phyloP scores from a whole-genome alignment of 2,797 vertebrate genomes.

The Dendrocincla tyrannina region DNA sequence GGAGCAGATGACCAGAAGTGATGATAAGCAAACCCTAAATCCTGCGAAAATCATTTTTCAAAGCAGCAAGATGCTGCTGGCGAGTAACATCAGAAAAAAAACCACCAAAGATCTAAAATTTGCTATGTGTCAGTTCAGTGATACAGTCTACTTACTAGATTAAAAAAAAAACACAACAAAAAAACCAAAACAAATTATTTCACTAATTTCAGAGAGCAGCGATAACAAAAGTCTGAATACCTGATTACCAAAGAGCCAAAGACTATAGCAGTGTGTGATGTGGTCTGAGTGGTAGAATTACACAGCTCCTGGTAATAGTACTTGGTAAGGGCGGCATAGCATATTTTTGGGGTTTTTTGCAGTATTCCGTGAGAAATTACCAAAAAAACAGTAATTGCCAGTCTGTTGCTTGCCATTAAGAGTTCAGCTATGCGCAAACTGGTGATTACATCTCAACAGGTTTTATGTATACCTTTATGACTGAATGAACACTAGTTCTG shows the following conservation, averaged over 20 bases:
- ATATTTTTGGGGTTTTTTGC: neutral
- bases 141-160: neutral
- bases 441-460: neutral
- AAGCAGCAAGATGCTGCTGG: neutral
- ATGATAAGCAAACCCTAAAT: neutral
- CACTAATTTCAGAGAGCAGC: neutral
- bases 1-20: neutral
- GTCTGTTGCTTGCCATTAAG: neutral
- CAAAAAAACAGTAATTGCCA: neutral
- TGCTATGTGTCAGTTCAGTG: neutral
- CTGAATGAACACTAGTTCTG: neutral
- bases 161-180: no score
- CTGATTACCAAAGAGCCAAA: neutral
- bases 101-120: neutral
- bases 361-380: neutral
- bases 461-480: neutral
- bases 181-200: neutral
- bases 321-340: neutral
- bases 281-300: neutral
- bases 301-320: neutral
- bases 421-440: neutral
- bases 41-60: neutral
- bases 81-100: neutral
- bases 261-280: fast-evolving
- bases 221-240: neutral